Evolutionary conservation across 2,888 invertebrate genomes (phyloP), one percentile per base, ranked within the genome.

Genomic region (Beris chalybata): DNA sequence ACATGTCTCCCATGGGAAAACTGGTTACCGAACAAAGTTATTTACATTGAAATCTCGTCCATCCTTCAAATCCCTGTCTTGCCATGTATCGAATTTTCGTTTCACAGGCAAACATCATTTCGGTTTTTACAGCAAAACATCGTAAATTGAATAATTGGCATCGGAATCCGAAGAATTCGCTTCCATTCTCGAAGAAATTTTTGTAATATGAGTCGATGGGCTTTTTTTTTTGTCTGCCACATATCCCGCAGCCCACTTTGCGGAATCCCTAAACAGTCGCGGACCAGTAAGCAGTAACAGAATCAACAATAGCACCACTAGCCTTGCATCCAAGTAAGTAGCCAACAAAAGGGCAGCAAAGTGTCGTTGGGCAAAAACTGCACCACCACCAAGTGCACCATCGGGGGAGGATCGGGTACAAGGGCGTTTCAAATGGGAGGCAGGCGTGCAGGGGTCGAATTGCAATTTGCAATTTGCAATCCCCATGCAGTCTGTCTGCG

Each of bases 131-230:
- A 61, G 32, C 50, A 61, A 61, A 22, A 52, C 61, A 50, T 52
- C 52, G 52, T 61, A 61, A 61, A 61, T 61, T 61, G 61, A 61
- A 61, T 61, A 61, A 61, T 61, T 61, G 61, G 61, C 61, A 38
- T 15, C 52, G 61, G 61, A 61, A 61, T 61, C 22, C 50, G 22
- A 50, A 50, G 61, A 61, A 61, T 61, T 61, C 50, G 50, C 61
- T 61, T 61, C 61, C 61, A 61, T 61, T 52, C 52, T 61, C 22
- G 12, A 30, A 61, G 61, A 22, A 61, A n/a, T 38, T 50, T 61
- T 38, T 61, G 50, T 50, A 61, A 50, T 61, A 61, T 47, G 61
- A 61, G 9, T 61, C 32, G 61, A 61, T 61, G 31, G 61, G 31
- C 50, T 61, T 61, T 61, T 61, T 22, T 22, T 22, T 22, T 22